Percentiles rank a stretch among this genome's conserved stretches.
Evolutionary conservation across 2,113 vertebrate genomes (phyloP).

Genomic region (Cyanoramphus novaezelandiae): DNA sequence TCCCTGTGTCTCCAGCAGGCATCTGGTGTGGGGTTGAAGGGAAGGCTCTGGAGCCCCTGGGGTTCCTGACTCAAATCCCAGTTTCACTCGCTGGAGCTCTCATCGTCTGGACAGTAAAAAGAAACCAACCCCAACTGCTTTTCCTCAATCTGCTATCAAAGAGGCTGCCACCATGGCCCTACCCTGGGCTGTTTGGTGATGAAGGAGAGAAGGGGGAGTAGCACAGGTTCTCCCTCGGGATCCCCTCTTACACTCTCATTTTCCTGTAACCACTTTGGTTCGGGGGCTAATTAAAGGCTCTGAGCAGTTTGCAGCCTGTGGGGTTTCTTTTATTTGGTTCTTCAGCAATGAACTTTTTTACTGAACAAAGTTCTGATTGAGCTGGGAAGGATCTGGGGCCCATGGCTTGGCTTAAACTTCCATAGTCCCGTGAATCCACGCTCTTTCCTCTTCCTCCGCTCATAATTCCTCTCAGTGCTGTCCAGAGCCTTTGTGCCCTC

Average conservation of each 20-base stretch:
- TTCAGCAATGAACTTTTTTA: conserved; percentile 76
- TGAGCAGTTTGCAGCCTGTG: conserved; percentile 71
- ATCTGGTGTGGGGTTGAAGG: rapidly evolving
- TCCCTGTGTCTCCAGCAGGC: background rate
- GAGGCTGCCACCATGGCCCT: background rate
- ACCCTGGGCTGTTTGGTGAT: conserved; percentile 32
- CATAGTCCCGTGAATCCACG: background rate
- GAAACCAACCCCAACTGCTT: background rate
- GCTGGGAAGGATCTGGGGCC: conserved; percentile 36
- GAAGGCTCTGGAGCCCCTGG: background rate
- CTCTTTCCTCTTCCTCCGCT: background rate
- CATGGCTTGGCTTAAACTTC: conserved; percentile 30
- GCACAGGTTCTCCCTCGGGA: conserved; percentile 18
- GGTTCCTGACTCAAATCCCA: background rate
- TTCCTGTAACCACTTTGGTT: conserved; percentile 65
- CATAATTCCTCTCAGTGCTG: background rate
- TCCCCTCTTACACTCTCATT: conserved; percentile 60
- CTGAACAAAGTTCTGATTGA: conserved; percentile 74
- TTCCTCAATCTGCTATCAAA: background rate
- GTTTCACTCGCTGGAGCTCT: background rate
- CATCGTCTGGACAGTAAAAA: background rate
- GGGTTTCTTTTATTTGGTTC: conserved; percentile 79
- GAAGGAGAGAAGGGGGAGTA: conserved; percentile 5
- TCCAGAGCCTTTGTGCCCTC: background rate
- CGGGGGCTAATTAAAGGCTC: conserved; percentile 79